These are phyloP conservation scores for Sparus aurata DNA, from an alignment of 2,797 vertebrate genomes.

Conservation along the genomic window DNA sequence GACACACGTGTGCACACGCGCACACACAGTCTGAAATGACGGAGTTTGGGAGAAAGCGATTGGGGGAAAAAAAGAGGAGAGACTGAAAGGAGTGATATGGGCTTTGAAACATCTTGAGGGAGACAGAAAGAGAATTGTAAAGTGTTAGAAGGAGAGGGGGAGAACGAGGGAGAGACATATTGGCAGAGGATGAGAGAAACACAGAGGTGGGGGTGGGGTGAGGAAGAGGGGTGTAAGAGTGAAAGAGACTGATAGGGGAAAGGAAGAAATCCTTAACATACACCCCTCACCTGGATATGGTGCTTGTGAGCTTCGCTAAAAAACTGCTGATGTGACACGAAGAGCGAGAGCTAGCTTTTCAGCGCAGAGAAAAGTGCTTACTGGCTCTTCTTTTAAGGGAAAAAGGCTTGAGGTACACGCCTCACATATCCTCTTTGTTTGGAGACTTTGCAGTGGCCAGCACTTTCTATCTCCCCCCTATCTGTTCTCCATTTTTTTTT, in stretches of 20 bases:
- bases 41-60: conserved; percentile 35
- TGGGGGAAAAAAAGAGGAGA: conserved; percentile 29
- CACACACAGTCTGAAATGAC: conserved; percentile 21
- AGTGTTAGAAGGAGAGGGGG: conserved; percentile 65
- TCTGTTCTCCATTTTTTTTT: conserved; percentile 80
- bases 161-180: conserved; percentile 61
- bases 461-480: conserved; percentile 85
- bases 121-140: conserved; percentile 80
- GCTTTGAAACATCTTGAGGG: conserved; percentile 76
- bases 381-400: conserved; percentile 86
- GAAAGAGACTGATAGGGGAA: conserved; percentile 80
- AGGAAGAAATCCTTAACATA: conserved; percentile 82
- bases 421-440: conserved; percentile 88
- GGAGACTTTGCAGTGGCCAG: conserved; percentile 89
- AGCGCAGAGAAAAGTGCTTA: conserved; percentile 88
- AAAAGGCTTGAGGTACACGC: conserved; percentile 87
- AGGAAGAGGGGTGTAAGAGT: conserved; percentile 64
- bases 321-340: conserved; percentile 88
- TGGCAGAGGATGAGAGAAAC: conserved; percentile 79
- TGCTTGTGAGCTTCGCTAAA: conserved; percentile 82
- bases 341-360: conserved; percentile 84
- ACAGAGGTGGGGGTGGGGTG: conserved; percentile 52
- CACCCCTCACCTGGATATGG: conserved; percentile 84
- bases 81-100: conserved; percentile 61
- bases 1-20: conserved; percentile 8